phyloP scores from a whole-genome alignment of 2,113 vertebrate species.

The Tiliqua scincoides region DNA sequence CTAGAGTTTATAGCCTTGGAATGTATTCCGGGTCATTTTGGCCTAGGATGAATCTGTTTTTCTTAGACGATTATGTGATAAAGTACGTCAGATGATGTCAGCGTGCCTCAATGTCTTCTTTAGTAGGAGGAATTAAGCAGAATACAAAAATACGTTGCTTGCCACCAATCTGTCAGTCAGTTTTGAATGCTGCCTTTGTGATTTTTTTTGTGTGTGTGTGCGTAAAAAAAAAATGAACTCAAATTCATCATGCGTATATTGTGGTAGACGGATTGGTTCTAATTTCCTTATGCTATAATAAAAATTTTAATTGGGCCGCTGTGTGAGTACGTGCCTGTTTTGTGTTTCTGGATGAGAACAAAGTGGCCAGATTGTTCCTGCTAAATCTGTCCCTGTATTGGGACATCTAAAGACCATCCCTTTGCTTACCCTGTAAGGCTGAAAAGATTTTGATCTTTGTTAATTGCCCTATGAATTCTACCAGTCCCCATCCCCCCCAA shows the following conservation, averaged over 20 bases:
- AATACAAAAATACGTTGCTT: constrained; percentile 47
- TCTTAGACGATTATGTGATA: not conserved
- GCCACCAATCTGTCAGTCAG: constrained; percentile 43
- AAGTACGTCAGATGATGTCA: not conserved
- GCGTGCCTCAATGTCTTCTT: constrained; percentile 46
- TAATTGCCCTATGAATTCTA: not conserved
- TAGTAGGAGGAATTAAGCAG: constrained; percentile 47
- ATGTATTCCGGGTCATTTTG: not conserved
- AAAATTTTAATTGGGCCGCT: accelerated
- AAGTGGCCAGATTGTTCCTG: not conserved
- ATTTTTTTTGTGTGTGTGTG: constrained; percentile 33
- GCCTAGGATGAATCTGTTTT: not conserved
- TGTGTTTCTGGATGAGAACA: not conserved
- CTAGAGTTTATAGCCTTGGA: not conserved
- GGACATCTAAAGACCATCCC: not conserved
- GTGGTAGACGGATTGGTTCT: not conserved
- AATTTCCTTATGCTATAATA: not conserved
- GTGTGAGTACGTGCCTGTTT: not conserved
- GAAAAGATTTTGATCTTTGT: not conserved
- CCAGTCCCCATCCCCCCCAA: no score
- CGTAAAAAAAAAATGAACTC: not conserved
- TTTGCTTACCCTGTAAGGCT: not conserved
- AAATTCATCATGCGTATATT: constrained; percentile 12
- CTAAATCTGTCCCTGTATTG: not conserved
- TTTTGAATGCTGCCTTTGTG: constrained; percentile 35